Conservation (phyloP, 2,797 vertebrate species). For the Pangasius sanitwongsei region DNA sequence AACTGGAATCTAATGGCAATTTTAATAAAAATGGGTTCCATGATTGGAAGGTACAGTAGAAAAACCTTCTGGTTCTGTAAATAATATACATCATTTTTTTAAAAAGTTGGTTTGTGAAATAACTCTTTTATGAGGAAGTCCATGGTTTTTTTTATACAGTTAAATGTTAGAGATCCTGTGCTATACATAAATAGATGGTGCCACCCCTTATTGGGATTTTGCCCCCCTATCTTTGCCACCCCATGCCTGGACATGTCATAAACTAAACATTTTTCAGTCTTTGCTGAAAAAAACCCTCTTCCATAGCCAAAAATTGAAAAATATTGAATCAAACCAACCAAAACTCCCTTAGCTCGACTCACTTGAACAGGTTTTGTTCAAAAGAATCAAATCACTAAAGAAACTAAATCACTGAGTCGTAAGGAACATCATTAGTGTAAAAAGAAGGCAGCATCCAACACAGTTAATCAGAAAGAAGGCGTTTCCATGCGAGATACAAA, state of each 20-base stretch:
- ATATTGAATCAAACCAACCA: background rate
- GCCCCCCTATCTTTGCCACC: background rate
- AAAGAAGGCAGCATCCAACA: slow-evolving; percentile 12
- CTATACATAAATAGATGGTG: background rate
- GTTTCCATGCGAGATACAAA: background rate
- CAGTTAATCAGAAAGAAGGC: slow-evolving; percentile 24
- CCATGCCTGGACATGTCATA: background rate
- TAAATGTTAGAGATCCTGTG: background rate
- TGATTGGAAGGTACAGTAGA: background rate
- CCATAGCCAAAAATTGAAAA: background rate
- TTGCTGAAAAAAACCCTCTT: background rate
- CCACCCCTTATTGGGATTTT: background rate
- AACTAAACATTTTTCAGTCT: background rate
- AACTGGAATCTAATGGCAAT: background rate
- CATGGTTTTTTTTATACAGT: background rate
- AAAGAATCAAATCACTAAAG: slow-evolving; percentile 25
- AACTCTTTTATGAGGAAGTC: background rate
- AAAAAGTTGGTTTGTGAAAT: background rate
- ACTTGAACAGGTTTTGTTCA: background rate
- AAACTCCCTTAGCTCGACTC: background rate
- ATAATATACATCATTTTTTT: background rate
- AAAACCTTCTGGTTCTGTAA: background rate
- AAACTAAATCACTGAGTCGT: too few species aligned
- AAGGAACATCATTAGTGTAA: slow-evolving; percentile 20
- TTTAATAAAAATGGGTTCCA: background rate